Base-by-base conservation (phyloP, 1,140 invertebrate species). In the Aleiodes sp. region DNA sequence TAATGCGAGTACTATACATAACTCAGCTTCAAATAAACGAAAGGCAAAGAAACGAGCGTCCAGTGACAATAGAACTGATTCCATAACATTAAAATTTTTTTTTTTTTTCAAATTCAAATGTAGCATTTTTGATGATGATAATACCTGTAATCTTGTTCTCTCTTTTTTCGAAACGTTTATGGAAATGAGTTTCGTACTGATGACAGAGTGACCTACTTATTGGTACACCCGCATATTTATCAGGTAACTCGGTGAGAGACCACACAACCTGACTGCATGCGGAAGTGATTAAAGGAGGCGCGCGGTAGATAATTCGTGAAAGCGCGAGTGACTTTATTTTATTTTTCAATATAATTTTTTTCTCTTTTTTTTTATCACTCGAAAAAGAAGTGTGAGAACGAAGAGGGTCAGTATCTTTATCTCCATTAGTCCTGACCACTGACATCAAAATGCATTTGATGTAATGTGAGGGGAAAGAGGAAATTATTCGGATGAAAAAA, bases 291-390 rank as follows among this genome's bases (percentile, higher is more conserved):
- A 43, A 63, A 64, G 31, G 61, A 33, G 67, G 52, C 46, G 70
- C 59, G 43, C 35, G 57, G 10, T 52, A 73, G 81, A 83, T 83
- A 84, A 82, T 78, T 73, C 75, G 75, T 75, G 80, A 84, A 83
- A 84, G 80, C 73, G 81, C 76, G 78, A 83, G 82, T 82, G 76
- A 83, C 72, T 75, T 76, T 74, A 70, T 73, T 75, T 52, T 73
- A 19, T 67, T 68, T 66, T 56, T 62, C 64, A 14, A 66, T 68
- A 35, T 65, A 65, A 65, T 35, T 67, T 59, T 66, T 71, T 37
- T 62, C 14, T 37, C 12, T 10, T 63, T 28, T 10, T 70, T 33
- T 59, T 65, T 33, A 16, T 65, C 56, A 10, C 59, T 63, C 16
- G 10, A n/a, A 14, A 19, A 46, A 46, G 8, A 46, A 46, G 41